Evolutionary conservation across 2,113 vertebrate species (phyloP).

Genomic region (Andinoacara biseriatus): DNA sequence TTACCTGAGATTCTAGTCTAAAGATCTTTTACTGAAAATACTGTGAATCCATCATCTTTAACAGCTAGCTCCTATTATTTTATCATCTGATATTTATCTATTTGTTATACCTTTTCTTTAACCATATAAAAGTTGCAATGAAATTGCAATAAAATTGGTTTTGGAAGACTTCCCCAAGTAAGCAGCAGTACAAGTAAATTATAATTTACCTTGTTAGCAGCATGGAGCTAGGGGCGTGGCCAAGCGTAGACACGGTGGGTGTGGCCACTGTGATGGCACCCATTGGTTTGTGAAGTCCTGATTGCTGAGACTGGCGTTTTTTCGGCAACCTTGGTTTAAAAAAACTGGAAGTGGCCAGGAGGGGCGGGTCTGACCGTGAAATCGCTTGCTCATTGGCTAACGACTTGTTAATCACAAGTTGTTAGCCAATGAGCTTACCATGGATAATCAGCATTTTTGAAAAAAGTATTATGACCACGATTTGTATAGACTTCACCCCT

Average conservation of each 20-base stretch:
- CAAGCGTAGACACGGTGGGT: neutral
- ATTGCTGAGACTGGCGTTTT: neutral
- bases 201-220: neutral
- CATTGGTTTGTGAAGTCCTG: neutral
- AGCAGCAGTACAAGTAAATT: neutral
- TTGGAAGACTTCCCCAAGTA: neutral
- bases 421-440: too few relatives aligned
- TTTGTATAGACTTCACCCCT: too few relatives aligned
- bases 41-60: too few relatives aligned
- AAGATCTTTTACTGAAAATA: neutral
- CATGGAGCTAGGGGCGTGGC: neutral
- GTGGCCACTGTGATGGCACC: neutral
- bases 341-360: neutral
- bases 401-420: too few relatives aligned
- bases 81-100: neutral
- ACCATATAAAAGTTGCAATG: neutral
- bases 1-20: too few relatives aligned
- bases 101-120: neutral
- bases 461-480: too few relatives aligned
- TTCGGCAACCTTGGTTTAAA: accelerated
- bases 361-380: too few relatives aligned
- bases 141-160: neutral
- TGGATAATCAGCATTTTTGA: too few relatives aligned
- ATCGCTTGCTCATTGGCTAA: too few relatives aligned
- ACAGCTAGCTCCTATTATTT: neutral